phyloP scores from a whole-genome alignment of 2,888 invertebrate species.

The Trissolcus brochymenae region DNA sequence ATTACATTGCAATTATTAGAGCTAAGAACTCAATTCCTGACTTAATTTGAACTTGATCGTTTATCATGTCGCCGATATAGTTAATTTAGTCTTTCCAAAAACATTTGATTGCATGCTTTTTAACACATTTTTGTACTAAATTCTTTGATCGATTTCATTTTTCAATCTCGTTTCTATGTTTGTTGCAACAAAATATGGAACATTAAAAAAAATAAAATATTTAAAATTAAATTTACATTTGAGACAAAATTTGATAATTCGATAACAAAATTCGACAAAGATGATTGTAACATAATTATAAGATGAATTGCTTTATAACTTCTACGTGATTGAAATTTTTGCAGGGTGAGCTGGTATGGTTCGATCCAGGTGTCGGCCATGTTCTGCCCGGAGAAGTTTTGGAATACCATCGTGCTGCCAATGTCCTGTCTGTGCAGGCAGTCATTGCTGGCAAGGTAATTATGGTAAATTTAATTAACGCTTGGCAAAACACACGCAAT shows the following conservation, averaged over 20 bases:
- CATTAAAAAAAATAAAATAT: neutral
- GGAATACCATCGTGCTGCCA: constrained; percentile 92
- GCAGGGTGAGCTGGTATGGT: constrained; percentile 93
- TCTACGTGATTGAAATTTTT: constrained; percentile 48
- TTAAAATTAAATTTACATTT: constrained; percentile 2
- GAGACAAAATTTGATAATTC: neutral
- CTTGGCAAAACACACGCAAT: constrained; percentile 28
- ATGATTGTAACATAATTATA: too few species aligned
- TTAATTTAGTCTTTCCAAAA: neutral
- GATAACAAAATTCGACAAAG: too few species aligned
- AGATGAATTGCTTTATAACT: neutral
- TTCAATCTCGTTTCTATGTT: neutral
- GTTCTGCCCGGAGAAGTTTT: constrained; percentile 93
- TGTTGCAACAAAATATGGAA: neutral
- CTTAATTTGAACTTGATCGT: constrained; percentile 8
- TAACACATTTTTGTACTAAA: neutral
- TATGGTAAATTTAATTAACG: constrained; percentile 52
- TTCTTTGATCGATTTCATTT: too few species aligned
- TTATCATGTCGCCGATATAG: constrained; percentile 8
- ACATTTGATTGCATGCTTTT: constrained; percentile 15
- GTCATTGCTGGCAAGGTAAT: constrained; percentile 90
- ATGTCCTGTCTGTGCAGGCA: constrained; percentile 93
- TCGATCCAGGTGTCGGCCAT: constrained; percentile 93
- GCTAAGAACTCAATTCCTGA: neutral
- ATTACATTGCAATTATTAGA: neutral